Base-by-base conservation (phyloP, 1,140 invertebrate genomes). In the Nixonia krombeini region DNA sequence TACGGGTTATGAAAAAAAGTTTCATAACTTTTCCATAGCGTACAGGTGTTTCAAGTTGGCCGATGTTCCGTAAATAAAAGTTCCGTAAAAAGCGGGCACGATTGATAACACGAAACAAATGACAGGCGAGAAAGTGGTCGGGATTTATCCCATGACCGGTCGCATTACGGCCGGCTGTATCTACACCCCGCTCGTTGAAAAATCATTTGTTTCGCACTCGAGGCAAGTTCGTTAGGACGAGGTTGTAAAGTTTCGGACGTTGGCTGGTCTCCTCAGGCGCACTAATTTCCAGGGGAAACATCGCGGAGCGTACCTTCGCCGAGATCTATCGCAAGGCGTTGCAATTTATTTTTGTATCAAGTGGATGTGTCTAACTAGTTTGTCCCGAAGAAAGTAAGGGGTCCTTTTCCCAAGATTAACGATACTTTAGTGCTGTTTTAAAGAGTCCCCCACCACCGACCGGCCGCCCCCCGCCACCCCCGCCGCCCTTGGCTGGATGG, bases 281-380 rank as follows among this genome's bases (percentile, higher is more conserved):
- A 70, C 72, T 76, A 74, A 80, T 78, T 80, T 75, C 63, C 70
- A 16, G 44, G 44, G 49, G 49, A 65, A 71, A 66, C 56, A 62
- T 65, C 49, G 53, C 56, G 35, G 7, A 59, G 58, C 58, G 53
- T 45, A 29, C 42, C n/a, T n/a, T n/a, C 28, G 29, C 31, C 18
- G 51, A 80, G 76, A 85, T 79, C 69, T 83, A 83, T 82, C 71
- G 72, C 63, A 49, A 47, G 50, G 61, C 51, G 64, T 76, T 63
- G 72, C 73, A 78, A 84, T 85, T 84, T 83, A 80, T 85, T 83
- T 83, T 82, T 83, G 78, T 83, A 83, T 83, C 78, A 82, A 81
- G 74, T 74, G 73, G 70, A 80, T 76, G 74, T 79, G 76, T 83
- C 75, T 77, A 84, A 83, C 75, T 81, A 82, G 80, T 85, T 83